Conservation (phyloP, 2,113 vertebrate genomes). For the Lutjanus erythropterus region DNA sequence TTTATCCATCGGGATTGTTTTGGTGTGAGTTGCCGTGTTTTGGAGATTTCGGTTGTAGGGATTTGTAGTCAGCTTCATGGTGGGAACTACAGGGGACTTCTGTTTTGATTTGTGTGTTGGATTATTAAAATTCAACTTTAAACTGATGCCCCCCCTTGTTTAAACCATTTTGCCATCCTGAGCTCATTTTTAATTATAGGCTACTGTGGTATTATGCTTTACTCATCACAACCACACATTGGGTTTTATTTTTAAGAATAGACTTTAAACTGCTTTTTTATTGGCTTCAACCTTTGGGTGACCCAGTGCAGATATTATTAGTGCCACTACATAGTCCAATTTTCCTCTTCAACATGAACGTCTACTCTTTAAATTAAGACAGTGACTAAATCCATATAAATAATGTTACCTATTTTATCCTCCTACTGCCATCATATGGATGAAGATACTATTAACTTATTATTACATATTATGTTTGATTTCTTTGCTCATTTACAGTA, state of each 20-base stretch:
- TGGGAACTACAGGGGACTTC: too few species aligned
- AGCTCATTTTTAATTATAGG: background rate
- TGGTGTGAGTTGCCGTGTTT: too few species aligned
- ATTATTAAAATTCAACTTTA: background rate
- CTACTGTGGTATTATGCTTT: background rate
- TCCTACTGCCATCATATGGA: too few species aligned
- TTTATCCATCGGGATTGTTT: too few species aligned
- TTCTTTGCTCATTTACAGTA: too few species aligned
- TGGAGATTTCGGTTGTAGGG: too few species aligned
- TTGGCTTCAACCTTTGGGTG: background rate
- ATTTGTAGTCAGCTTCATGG: too few species aligned
- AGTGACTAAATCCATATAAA: background rate
- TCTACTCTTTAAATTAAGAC: background rate
- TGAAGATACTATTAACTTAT: background rate
- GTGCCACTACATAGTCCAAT: background rate
- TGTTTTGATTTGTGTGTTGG: too few species aligned
- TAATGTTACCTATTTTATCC: background rate
- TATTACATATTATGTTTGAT: background rate
- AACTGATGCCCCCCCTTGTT: background rate
- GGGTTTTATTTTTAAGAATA: slow-evolving; percentile 1
- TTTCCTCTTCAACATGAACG: background rate
- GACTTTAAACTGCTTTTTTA: background rate
- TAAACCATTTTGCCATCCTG: background rate
- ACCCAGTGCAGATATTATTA: background rate
- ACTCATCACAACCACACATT: background rate